Evolutionary conservation across 2,113 vertebrate species (phyloP), one percentile per base, ranked within the genome.

Genomic region (Xiphophorus hellerii): DNA sequence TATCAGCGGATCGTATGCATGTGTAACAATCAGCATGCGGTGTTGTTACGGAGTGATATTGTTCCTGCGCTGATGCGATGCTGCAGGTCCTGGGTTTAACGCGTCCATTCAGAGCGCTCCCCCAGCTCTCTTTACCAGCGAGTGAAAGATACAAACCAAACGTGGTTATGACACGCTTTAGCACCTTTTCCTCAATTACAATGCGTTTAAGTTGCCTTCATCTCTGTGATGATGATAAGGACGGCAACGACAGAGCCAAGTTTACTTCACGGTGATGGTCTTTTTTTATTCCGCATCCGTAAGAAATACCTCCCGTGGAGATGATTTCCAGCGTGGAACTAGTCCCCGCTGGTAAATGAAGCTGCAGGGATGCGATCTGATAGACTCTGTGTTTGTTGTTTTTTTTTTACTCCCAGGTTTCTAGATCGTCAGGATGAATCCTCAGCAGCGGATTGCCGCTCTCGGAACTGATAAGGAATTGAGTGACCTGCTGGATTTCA

Each of bases 401-500:
- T 2, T 58, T n/a, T 25, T n/a, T 58, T 85, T 93, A 87, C 86
- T 8, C 33, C 42, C 83, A 97, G 96, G 92, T 95, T 93, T 92
- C 91, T 88, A 96, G 95, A 92, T 93, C 85, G 90, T 78, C 87
- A 98, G 93, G 95, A 99, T 99, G 98, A 99, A 99, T 90, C 96
- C 91, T 94, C 98, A 95, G 90, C 97, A 99, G 95, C 97, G 98
- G 95, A 97, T 98, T 96, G 96, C 98, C 94, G 98, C 97, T 84
- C 96, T 99, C 78, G 98, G 98, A 90, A 98, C 98, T 71, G 98
- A 99, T 95, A 99, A 99, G 96, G 98, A 99, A 85, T 91, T 99
- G 93, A 99, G 97, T 94, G 98, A 99, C 93, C 92, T 99, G 91
- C 97, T 99, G 96, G 98, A 99, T 94, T 99, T 99, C 89, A 99